These are phyloP conservation scores for Cantharis rustica DNA, from an alignment of 2,888 invertebrate genomes.

Conservation along the genomic window DNA sequence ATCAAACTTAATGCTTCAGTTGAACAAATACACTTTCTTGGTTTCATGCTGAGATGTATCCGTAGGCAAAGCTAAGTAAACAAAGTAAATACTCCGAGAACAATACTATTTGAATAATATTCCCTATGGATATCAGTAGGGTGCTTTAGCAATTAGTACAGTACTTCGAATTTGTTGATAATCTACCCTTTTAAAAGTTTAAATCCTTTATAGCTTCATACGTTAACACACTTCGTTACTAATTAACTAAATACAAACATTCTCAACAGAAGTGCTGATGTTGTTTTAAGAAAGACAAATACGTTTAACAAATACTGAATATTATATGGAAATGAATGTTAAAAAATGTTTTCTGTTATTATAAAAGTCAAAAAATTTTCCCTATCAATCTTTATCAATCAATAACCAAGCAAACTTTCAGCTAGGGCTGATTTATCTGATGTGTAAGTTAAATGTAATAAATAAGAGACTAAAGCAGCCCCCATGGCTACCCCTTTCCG, in stretches of 20 bases:
- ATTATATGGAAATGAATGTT: background rate
- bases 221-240: background rate
- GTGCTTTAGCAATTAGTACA: constrained; percentile 8
- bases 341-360: background rate
- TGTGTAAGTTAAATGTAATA: background rate
- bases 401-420: background rate
- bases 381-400: background rate
- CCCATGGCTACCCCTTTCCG: background rate
- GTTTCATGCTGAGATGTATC: constrained; percentile 8
- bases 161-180: constrained; percentile 13
- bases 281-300: background rate
- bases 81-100: constrained; percentile 9
- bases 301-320: background rate
- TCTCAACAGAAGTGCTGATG: background rate
- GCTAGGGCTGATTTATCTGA: background rate
- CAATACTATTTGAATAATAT: constrained; percentile 8
- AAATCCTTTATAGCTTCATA: background rate
- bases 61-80: constrained; percentile 6
- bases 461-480: background rate
- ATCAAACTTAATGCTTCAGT: constrained; percentile 13
- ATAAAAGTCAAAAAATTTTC: background rate
- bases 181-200: constrained; percentile 12
- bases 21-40: constrained; percentile 14
- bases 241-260: background rate
- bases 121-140: constrained; percentile 11